phyloP scores from a whole-genome alignment of 2,888 invertebrate species.

The Trissoscelio sp. region DNA sequence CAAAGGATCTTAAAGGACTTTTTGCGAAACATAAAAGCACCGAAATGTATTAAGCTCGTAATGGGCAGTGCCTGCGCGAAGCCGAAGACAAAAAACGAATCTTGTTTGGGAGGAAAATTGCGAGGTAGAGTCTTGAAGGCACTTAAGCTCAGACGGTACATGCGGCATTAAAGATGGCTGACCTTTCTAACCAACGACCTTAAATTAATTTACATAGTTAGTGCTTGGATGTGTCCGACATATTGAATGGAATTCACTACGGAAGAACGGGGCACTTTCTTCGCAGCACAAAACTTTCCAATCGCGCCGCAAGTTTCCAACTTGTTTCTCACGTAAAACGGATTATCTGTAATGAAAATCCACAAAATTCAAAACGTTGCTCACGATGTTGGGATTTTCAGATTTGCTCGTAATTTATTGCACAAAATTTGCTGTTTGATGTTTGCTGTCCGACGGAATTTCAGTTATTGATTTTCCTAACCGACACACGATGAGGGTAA shows the following conservation, averaged over 20 bases:
- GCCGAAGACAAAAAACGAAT: slow-evolving; percentile 48
- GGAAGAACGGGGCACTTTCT: slow-evolving; percentile 54
- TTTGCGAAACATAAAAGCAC: slow-evolving; percentile 31
- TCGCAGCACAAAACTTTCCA: slow-evolving; percentile 63
- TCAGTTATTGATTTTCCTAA: not conserved
- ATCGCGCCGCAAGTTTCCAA: slow-evolving; percentile 57
- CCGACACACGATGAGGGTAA: too few species aligned
- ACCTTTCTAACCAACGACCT: slow-evolving; percentile 57
- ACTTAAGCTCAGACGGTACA: slow-evolving; percentile 63
- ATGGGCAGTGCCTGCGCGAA: slow-evolving; percentile 14
- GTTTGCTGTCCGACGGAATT: not conserved
- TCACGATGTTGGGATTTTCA: slow-evolving; percentile 11
- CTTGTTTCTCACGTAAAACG: slow-evolving; percentile 47
- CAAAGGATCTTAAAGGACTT: slow-evolving; percentile 9
- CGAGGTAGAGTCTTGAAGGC: slow-evolving; percentile 28
- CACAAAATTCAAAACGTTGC: slow-evolving; percentile 49
- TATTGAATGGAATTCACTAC: slow-evolving; percentile 61
- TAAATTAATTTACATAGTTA: slow-evolving; percentile 69
- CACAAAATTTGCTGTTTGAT: not conserved
- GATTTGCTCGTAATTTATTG: slow-evolving; percentile 24
- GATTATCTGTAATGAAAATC: slow-evolving; percentile 60
- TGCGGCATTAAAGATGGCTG: slow-evolving; percentile 59
- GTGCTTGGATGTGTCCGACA: slow-evolving; percentile 63
- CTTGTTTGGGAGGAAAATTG: slow-evolving; percentile 48
- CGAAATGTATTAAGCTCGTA: slow-evolving; percentile 23